Conservation (phyloP, 2,888 invertebrate species). For the Molorchus minor region DNA sequence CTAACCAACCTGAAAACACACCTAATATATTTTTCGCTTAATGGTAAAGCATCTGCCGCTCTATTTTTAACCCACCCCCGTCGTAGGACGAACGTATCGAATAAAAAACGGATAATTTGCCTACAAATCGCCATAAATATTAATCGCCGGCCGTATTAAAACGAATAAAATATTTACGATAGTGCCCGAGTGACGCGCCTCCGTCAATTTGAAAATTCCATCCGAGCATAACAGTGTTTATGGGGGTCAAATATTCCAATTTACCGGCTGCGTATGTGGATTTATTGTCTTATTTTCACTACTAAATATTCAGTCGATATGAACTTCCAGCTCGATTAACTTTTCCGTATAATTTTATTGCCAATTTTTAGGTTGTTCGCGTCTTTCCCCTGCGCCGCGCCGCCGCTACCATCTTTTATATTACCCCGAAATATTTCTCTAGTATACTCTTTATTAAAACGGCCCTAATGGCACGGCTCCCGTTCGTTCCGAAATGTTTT, state of each 20-base stretch:
- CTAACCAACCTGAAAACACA: no score
- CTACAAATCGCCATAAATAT: slow-evolving; percentile 30
- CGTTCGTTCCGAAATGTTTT: slow-evolving; percentile 21
- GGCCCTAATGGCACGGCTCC: slow-evolving; percentile 9
- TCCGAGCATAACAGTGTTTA: slow-evolving; percentile 59
- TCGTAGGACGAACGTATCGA: no score
- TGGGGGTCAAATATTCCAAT: slow-evolving; percentile 63
- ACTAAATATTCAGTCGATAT: slow-evolving; percentile 60
- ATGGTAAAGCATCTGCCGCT: no score
- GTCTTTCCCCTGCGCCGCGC: slow-evolving; percentile 47
- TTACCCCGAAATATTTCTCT: slow-evolving; percentile 34
- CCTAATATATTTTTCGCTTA: no score
- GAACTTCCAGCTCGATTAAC: slow-evolving; percentile 56
- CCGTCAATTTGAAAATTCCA: slow-evolving; percentile 60
- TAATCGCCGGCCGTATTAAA: slow-evolving; percentile 31
- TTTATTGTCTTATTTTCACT: slow-evolving; percentile 61
- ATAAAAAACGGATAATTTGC: slow-evolving; percentile 8
- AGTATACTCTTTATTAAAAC: slow-evolving; percentile 36
- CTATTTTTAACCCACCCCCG: no score
- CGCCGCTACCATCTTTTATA: slow-evolving; percentile 45
- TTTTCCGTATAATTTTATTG: slow-evolving; percentile 60
- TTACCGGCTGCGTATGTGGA: slow-evolving; percentile 57
- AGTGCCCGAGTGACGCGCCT: slow-evolving; percentile 42
- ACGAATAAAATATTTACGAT: slow-evolving; percentile 40
- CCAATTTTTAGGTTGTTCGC: slow-evolving; percentile 57